These are phyloP conservation scores for Rhadinocentrus ornatus DNA, from an alignment of 2,797 vertebrate genomes.

Conservation along the genomic window DNA sequence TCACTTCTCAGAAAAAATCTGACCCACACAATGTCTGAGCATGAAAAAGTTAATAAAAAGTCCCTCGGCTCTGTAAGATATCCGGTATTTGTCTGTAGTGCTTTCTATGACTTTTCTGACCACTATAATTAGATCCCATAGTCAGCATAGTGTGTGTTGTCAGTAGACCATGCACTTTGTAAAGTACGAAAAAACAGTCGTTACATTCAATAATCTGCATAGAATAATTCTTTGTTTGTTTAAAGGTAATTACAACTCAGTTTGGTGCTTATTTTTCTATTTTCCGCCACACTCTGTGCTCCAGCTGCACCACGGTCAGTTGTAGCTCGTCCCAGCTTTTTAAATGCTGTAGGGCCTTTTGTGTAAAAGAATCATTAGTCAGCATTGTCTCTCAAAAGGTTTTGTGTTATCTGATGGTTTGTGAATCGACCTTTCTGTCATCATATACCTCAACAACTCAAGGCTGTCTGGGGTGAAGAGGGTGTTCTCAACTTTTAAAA, in stretches of 20 bases:
- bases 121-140: background rate
- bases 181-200: background rate
- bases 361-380: slow-evolving; percentile 23
- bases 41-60: slow-evolving; percentile 1
- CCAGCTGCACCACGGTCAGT: slow-evolving; percentile 1
- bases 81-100: background rate
- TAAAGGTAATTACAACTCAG: background rate
- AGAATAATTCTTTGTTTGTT: slow-evolving; percentile 1
- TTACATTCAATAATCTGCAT: background rate
- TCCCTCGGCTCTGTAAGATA: background rate
- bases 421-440: slow-evolving; percentile 1
- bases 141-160: background rate
- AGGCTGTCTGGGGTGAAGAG: background rate
- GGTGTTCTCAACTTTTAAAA: background rate
- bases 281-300: slow-evolving; percentile 2
- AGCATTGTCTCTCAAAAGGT: slow-evolving; percentile 19
- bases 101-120: background rate
- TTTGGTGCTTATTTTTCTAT: background rate
- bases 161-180: background rate
- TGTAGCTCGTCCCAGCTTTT: slow-evolving; percentile 11
- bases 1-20: background rate
- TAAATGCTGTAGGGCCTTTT: slow-evolving; percentile 2
- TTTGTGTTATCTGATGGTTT: background rate
- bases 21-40: background rate
- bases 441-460: slow-evolving; percentile 3